These are phyloP conservation scores for Empidonax alnorum DNA, from an alignment of 2,113 vertebrate species.

Conservation along the genomic window DNA sequence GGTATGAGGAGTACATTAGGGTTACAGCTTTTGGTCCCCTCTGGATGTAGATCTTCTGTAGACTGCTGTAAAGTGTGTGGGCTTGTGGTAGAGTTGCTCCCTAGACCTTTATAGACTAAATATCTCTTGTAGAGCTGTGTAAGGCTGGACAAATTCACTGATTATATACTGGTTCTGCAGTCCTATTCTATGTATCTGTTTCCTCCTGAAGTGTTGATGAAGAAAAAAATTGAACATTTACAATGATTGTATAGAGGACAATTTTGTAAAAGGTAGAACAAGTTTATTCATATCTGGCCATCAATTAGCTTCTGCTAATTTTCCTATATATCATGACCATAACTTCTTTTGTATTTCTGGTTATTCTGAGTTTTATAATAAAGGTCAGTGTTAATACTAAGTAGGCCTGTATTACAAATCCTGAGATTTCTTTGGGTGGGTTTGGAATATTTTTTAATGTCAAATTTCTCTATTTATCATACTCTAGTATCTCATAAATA, in stretches of 20 bases:
- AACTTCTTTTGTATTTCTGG: background rate
- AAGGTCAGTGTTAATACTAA: slow-evolving; percentile 46
- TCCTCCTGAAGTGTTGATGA: background rate
- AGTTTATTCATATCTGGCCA: background rate
- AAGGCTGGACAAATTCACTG: background rate
- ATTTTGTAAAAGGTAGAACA: background rate
- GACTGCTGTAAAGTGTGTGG: background rate
- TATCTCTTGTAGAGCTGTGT: background rate
- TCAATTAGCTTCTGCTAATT: background rate
- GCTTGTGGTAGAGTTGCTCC: background rate
- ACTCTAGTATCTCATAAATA: slow-evolving; percentile 68
- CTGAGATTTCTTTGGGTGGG: background rate
- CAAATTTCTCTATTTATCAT: slow-evolving; percentile 56
- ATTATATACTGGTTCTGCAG: background rate
- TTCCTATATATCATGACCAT: background rate
- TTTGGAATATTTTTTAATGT: background rate
- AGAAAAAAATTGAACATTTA: background rate
- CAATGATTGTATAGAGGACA: background rate
- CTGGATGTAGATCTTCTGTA: background rate
- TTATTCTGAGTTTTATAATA: background rate
- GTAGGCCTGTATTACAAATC: slow-evolving; percentile 19
- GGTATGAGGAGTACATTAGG: background rate
- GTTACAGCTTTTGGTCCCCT: background rate
- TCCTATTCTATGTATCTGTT: background rate
- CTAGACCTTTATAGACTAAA: background rate